Conservation (phyloP, 2,113 vertebrate genomes). For the Reinhardtius hippoglossoides region DNA sequence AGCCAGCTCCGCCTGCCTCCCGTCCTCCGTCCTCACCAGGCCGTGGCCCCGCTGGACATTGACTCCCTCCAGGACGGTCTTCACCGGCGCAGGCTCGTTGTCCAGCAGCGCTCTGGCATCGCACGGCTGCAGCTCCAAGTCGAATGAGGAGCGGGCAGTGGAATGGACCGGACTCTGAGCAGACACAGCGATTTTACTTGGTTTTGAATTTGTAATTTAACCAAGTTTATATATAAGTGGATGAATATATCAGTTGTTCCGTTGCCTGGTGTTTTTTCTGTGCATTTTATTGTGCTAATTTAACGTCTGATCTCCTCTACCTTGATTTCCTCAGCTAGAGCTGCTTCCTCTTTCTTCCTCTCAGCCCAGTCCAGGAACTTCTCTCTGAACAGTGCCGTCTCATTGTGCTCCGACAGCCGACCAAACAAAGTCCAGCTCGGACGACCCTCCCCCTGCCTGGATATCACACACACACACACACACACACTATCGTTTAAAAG, state of each 20-base stretch:
- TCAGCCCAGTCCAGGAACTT: constrained; percentile 88
- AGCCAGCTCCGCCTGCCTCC: constrained; percentile 78
- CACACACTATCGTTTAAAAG: background rate
- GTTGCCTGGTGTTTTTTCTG: too few species aligned
- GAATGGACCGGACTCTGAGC: constrained; percentile 73
- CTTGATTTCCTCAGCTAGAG: constrained; percentile 78
- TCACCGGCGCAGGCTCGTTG: constrained; percentile 49
- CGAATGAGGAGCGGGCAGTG: constrained; percentile 39
- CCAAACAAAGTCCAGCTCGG: constrained; percentile 85
- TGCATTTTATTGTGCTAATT: too few species aligned
- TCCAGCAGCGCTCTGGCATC: constrained; percentile 78
- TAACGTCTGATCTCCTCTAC: constrained; percentile 29
- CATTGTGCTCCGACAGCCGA: constrained; percentile 85
- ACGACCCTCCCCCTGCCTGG: constrained; percentile 81
- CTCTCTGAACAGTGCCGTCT: constrained; percentile 85
- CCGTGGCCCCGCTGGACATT: constrained; percentile 83
- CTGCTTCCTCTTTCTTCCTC: constrained; percentile 77
- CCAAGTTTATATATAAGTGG: background rate
- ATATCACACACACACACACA: constrained; percentile 12
- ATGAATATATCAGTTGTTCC: too few species aligned
- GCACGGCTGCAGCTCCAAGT: constrained; percentile 79
- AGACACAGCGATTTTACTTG: background rate
- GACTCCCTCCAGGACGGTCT: constrained; percentile 81
- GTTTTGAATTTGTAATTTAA: background rate
- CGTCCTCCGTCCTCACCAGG: constrained; percentile 78